Evolutionary conservation across 2,797 vertebrate genomes (phyloP), one percentile per base, ranked within the genome.

Genomic region (Limnodromus scolopaceus): DNA sequence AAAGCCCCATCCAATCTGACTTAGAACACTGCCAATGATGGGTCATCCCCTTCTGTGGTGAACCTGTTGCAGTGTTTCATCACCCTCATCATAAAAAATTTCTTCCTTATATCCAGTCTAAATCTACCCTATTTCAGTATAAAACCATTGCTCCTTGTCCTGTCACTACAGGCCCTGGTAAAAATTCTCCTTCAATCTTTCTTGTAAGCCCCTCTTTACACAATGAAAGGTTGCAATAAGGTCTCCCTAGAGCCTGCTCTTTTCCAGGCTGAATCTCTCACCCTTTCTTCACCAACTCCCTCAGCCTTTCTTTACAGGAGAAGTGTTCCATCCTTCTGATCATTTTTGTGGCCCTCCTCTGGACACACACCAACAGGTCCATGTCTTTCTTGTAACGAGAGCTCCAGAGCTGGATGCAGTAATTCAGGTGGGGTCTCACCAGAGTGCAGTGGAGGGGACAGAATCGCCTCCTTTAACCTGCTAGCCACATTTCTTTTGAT

Each of bases 31-130:
- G 54, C 7, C 13, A 51, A 0, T 13, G 11, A 20, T 22, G 15
- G 9, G 16, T 20, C 5, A 25, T 32, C 16, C 13, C 38, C 15
- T 36, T 45, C 8, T 24, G 8, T 32, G 46, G 17, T 17, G 3
- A 36, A 77, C 2, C 2, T 45, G 8, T 75, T 61, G 4, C 14
- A 63, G 32, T 25, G 15, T 64, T 41, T 77, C n/a, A 60, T 16
- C 16, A 65, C 1, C 2, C 6, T 27, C 3, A 32, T 14, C 1
- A 1, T 13, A 58, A 72, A 84, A 81, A 49, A 30, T 10, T 2
- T 78, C n/a, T 9, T 2, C 74, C n/a, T 48, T 45, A 41, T 43
- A 54, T 30, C 18, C 28, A 54, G 3, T 9, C 6, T 49, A 58
- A 71, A 68, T 45, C 45, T 19, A 28, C 5, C 17, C 3, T 39